Conservation (phyloP, 2,797 vertebrate species). For the Anabacerthia variegaticeps region DNA sequence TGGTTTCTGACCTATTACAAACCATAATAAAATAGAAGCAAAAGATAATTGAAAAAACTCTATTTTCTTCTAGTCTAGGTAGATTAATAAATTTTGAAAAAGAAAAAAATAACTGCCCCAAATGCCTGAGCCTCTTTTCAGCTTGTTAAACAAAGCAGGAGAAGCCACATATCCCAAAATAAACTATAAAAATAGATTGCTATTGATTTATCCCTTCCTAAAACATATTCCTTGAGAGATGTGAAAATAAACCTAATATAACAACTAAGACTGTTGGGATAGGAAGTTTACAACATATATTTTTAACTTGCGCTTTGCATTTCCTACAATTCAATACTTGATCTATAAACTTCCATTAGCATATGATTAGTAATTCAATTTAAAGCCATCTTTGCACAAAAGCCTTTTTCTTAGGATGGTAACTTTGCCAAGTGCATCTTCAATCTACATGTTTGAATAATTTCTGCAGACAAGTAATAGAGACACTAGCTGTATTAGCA, state of each 20-base stretch:
- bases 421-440: slow-evolving; percentile 65
- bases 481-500: slow-evolving; percentile 75
- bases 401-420: slow-evolving; percentile 53
- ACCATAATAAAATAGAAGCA: slow-evolving; percentile 64
- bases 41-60: slow-evolving; percentile 65
- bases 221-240: slow-evolving; percentile 67
- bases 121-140: slow-evolving; percentile 48
- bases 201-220: slow-evolving; percentile 74
- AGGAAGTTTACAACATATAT: slow-evolving; percentile 10
- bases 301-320: slow-evolving; percentile 51
- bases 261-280: background rate
- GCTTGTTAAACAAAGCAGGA: slow-evolving; percentile 71
- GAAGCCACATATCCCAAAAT: slow-evolving; percentile 67
- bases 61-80: slow-evolving; percentile 51
- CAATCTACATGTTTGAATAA: slow-evolving; percentile 76
- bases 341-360: slow-evolving; percentile 48
- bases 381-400: slow-evolving; percentile 51
- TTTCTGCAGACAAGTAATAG: slow-evolving; percentile 77
- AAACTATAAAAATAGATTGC: slow-evolving; percentile 75
- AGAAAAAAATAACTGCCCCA: background rate
- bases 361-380: slow-evolving; percentile 59
- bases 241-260: slow-evolving; percentile 59
- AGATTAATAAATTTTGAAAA: slow-evolving; percentile 71
- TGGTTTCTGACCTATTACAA: slow-evolving; percentile 58
- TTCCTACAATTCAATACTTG: slow-evolving; percentile 60